Evolutionary conservation across 2,113 vertebrate species (phyloP), one percentile per base, ranked within the genome.

Genomic region (Fukomys damarensis): DNA sequence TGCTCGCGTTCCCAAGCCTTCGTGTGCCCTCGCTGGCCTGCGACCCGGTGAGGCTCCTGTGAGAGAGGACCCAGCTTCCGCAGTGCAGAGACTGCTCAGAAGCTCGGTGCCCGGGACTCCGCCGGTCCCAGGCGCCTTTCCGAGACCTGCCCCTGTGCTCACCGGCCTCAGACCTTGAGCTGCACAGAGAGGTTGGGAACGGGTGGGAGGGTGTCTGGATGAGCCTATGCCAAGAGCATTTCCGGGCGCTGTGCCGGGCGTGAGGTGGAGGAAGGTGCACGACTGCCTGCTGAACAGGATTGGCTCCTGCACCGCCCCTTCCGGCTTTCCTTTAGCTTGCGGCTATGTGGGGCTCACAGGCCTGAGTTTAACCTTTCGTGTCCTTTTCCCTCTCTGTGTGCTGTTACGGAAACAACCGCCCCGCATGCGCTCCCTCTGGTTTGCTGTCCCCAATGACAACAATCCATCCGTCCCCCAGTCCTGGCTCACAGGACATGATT

Each of bases 201-300:
- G 32, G 2, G 11, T 3, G 38, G 3, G 49, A n/a, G 28, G 8
- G 24, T 74, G 3, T 30, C 38, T 12, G 2, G 58, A 52, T 5
- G 54, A 93, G 22, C 7, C 7, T 19, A 1, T 1, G 24, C 4
- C 16, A 43, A 70, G 22, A n/a, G 26, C 43, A 12, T 79, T 1
- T 35, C 17, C 12, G 13, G 4, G 0, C 4, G 32, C 76, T 5
- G 24, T 1, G 1, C 7, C n/a, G 0, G 28, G 28, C 8, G 1
- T 5, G n/a, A 43, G 38, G 16, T 0, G 11, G 28, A 49, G 16
- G 59, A 20, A 10, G 49, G 43, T 4, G 14, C 59, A 26, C 1
- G 35, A 38, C 2, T 6, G 14, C n/a, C 52, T 65, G 8, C 24
- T 35, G 43, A 65, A 35, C 32, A 1, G 22, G 58, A 26, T 0